Conservation (phyloP, 1,140 invertebrate species). For the Dufourea novaeangliae region DNA sequence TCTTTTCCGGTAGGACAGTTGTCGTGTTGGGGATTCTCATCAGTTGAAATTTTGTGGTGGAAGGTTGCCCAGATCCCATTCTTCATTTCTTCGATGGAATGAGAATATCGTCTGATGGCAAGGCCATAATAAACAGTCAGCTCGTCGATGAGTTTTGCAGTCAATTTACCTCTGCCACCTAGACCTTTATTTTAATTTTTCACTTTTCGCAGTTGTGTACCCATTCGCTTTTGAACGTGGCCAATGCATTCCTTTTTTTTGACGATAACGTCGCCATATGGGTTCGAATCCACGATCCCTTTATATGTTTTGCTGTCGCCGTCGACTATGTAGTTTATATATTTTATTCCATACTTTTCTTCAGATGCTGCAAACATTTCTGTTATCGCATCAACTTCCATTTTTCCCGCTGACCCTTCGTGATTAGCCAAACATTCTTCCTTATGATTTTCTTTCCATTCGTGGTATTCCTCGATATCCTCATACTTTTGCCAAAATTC, state of each 20-base stretch:
- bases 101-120: neutral
- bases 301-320: constrained; percentile 55
- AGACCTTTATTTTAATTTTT: neutral
- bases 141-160: neutral
- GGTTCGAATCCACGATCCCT: constrained; percentile 34
- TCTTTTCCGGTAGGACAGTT: neutral
- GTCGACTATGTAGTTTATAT: constrained; percentile 35
- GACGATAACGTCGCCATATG: constrained; percentile 27
- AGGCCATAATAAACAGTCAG: neutral
- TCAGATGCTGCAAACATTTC: constrained; percentile 47
- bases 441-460: neutral
- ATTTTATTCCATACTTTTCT: constrained; percentile 23
- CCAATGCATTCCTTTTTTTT: constrained; percentile 52
- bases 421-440: constrained; percentile 33
- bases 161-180: neutral
- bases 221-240: constrained; percentile 32
- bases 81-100: constrained; percentile 1
- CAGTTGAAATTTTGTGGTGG: neutral
- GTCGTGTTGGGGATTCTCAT: neutral
- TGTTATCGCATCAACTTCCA: neutral
- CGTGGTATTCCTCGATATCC: neutral
- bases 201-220: neutral
- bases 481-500: constrained; percentile 21
- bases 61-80: neutral
- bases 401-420: constrained; percentile 39